A percentile compares a stretch with the other conserved stretches of the same genome.
Evolutionary conservation across 2,888 invertebrate genomes (phyloP).

Genomic region (Calameuta filiformis): DNA sequence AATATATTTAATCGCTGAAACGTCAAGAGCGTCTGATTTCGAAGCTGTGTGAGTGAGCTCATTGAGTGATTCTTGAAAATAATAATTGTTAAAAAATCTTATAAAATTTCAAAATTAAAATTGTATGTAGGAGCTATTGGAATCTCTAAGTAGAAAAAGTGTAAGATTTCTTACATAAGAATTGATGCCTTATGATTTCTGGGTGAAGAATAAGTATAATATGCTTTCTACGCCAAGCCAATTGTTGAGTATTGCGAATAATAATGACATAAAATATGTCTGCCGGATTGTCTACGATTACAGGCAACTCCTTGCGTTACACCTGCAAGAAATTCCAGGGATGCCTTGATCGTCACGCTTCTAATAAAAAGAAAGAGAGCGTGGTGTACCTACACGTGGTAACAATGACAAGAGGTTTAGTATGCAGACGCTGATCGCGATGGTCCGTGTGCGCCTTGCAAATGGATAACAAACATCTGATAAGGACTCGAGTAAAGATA

Average conservation of each 20-base stretch:
- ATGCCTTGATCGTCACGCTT: neutral
- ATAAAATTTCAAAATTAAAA: neutral
- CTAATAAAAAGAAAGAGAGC: neutral
- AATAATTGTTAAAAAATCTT: neutral
- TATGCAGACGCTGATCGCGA: slow-evolving; percentile 9
- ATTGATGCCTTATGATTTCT: neutral
- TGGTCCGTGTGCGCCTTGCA: slow-evolving; percentile 23
- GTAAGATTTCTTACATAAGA: neutral
- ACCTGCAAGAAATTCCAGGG: slow-evolving; percentile 4
- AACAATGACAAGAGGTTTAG: neutral
- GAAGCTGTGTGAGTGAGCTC: neutral
- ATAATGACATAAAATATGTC: neutral
- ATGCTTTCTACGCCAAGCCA: neutral
- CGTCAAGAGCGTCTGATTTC: neutral
- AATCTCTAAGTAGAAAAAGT: neutral
- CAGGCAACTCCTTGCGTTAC: neutral
- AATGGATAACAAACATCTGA: slow-evolving; percentile 31
- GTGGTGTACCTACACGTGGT: neutral
- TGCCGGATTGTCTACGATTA: neutral
- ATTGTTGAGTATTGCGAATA: neutral
- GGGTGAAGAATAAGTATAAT: neutral
- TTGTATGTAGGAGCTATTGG: neutral
- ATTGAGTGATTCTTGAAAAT: too few species aligned
- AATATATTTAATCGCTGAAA: neutral
- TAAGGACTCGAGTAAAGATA: slow-evolving; percentile 47